Evolutionary conservation across 2,888 invertebrate genomes (phyloP).

Genomic region (Chymomyza procnemis): DNA sequence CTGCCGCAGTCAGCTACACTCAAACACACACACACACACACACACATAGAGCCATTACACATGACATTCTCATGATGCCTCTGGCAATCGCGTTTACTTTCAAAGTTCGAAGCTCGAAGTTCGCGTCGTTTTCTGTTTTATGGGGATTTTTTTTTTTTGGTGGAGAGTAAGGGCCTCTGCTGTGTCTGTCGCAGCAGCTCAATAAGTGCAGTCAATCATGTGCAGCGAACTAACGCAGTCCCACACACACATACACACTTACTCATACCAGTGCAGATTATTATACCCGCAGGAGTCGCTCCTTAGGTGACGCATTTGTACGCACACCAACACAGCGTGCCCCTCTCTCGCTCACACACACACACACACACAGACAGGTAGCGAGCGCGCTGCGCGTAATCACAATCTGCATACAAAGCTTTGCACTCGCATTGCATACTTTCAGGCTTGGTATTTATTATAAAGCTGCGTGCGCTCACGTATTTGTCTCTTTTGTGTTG

Average conservation of each 20-base stretch:
- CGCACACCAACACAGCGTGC: conserved; percentile 18
- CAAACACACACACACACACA: too few relatives aligned
- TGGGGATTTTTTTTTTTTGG: background rate
- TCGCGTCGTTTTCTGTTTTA: too few relatives aligned
- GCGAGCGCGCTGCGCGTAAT: background rate
- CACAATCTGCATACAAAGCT: conserved; percentile 61
- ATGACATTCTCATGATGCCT: conserved; percentile 26
- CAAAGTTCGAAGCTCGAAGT: too few relatives aligned
- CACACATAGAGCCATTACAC: conserved; percentile 27
- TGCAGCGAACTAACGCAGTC: background rate
- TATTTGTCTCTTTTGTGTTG: conserved; percentile 7
- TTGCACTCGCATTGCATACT: conserved; percentile 25
- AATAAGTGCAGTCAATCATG: conserved; percentile 7
- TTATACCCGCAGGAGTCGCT: background rate
- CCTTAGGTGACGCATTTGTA: conserved; percentile 56
- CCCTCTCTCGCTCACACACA: background rate
- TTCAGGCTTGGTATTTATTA: conserved; percentile 5
- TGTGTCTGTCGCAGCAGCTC: background rate
- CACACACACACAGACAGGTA: too few relatives aligned
- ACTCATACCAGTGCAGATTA: conserved; percentile 11
- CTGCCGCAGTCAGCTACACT: too few relatives aligned
- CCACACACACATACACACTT: background rate
- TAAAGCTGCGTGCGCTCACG: conserved; percentile 34
- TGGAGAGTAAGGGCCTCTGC: too few relatives aligned
- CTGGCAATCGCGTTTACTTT: too few relatives aligned